Conservation (phyloP, 2,888 invertebrate genomes). For the Dynastes maya region DNA sequence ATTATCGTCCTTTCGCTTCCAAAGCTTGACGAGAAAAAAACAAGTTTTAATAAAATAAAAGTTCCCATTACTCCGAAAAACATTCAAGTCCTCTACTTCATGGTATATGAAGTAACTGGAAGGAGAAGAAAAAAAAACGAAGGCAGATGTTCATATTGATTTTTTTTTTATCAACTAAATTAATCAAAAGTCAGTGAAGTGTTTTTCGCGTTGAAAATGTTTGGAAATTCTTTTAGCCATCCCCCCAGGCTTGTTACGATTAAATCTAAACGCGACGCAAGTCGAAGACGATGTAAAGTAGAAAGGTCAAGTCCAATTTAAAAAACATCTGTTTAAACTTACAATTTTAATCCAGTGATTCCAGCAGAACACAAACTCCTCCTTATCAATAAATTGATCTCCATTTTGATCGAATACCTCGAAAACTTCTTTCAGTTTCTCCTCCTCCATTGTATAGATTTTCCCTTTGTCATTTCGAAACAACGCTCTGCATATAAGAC, state of each 20-base stretch:
- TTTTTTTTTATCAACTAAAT: slow-evolving; percentile 43
- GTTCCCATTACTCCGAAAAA: too few species aligned
- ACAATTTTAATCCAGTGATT: slow-evolving; percentile 93
- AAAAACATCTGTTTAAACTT: slow-evolving; percentile 64
- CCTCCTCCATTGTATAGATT: slow-evolving; percentile 83
- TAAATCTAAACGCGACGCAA: slow-evolving; percentile 2
- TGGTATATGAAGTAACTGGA: too few species aligned
- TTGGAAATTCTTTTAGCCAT: neutral
- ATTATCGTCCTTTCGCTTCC: too few species aligned
- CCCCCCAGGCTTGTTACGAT: neutral
- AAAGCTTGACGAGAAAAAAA: too few species aligned
- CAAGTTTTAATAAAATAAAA: too few species aligned
- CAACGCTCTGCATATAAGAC: slow-evolving; percentile 86
- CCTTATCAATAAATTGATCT: slow-evolving; percentile 84
- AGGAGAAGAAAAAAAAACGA: neutral
- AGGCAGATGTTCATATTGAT: slow-evolving; percentile 20
- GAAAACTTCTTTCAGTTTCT: slow-evolving; percentile 83
- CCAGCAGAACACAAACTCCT: slow-evolving; percentile 91
- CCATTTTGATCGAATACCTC: slow-evolving; percentile 85
- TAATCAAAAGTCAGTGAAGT: slow-evolving; percentile 16
- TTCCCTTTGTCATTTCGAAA: slow-evolving; percentile 90
- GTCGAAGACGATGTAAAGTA: neutral
- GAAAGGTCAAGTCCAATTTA: slow-evolving; percentile 23
- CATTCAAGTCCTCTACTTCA: neutral
- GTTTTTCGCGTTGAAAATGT: neutral